Base-by-base conservation (phyloP, 2,113 vertebrate genomes). In the Ammodramus savannarum region DNA sequence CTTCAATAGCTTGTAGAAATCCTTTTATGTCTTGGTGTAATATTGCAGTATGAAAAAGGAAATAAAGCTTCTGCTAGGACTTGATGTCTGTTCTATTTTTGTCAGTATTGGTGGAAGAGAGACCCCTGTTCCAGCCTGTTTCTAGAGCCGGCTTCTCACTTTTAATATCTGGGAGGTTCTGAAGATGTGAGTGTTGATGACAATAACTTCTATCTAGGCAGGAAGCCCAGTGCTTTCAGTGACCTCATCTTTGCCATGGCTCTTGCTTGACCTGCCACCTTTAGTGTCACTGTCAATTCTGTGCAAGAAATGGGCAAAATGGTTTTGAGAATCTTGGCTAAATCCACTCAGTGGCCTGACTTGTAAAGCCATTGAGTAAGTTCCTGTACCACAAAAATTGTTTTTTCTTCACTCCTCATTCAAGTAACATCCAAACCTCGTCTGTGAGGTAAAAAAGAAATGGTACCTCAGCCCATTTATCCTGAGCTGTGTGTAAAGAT, bases 221-320 rank as follows among this genome's bases (percentile, higher is more conserved):
- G 61, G n/a, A 75, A 16, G 9, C 23, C 21, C 46, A 41, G 22
- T 72, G 49, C 36, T 86, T 83, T 77, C 43, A 46, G 16, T 55
- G n/a, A 16, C 41, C 13, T 41, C 31, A 8, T 51, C 31, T 39
- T 87, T 65, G 18, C 68, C 13, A 3, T 27, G 23, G 7, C 68
- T 93, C n/a, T 88, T 38, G 15, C 49, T 82, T 49, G 23, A 71
- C 2, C 43, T 72, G 7, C 79, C 63, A 48, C 52, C 19, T 39
- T 62, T 55, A 59, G 9, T 17, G 9, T 62, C 0, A 0, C 27
- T 71, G 21, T 58, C 38, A 39, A 0, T 86, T 94, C 31, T 0
- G 0, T 55, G 31, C 43, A 57, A 85, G 57, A 83, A 81, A 22
- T 55, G 39, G 25, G n/a, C 57, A 49, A 74, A 94, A 44, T 7